phyloP scores from a whole-genome alignment of 1,140 invertebrate genomes.

The Dolichoris vasculosae region DNA sequence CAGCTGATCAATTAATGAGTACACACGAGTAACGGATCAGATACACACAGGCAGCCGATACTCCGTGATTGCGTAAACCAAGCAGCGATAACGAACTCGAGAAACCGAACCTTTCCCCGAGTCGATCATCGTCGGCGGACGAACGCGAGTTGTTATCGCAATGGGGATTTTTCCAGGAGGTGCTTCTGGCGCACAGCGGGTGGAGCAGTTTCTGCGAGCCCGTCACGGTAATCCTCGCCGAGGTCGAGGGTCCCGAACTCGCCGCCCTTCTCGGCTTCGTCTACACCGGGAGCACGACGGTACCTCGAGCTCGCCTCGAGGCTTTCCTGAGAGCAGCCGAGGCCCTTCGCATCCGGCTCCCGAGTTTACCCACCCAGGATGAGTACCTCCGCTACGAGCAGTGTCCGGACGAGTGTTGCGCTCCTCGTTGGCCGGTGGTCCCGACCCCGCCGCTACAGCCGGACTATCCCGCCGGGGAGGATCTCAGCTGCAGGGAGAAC shows the following conservation, averaged over 20 bases:
- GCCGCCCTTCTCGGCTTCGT: constrained; percentile 77
- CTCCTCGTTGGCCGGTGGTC: neutral
- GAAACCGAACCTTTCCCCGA: neutral
- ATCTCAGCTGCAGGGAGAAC: constrained; percentile 57
- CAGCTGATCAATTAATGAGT: neutral
- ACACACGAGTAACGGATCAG: neutral
- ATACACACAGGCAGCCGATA: neutral
- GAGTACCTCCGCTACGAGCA: constrained; percentile 59
- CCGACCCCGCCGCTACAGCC: neutral
- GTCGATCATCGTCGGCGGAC: neutral
- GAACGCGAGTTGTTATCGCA: neutral
- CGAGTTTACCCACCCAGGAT: constrained; percentile 57
- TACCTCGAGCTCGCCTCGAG: constrained; percentile 74
- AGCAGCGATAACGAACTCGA: too few species aligned
- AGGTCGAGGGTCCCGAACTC: constrained; percentile 76
- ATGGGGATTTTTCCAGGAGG: constrained; percentile 59
- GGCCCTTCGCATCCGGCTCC: constrained; percentile 72
- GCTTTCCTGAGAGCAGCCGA: constrained; percentile 77
- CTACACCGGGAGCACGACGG: constrained; percentile 77
- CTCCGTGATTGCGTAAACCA: neutral
- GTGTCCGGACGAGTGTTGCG: constrained; percentile 50
- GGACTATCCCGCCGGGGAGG: constrained; percentile 21
- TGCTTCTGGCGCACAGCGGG: constrained; percentile 74
- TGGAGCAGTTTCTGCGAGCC: constrained; percentile 68
- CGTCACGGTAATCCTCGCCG: constrained; percentile 76